Evolutionary conservation across 37 sponge, comb jelly and placozoan species (phyloP), one percentile per base, ranked within the genome.

Genomic region (Cliona cf. orientalis): DNA sequence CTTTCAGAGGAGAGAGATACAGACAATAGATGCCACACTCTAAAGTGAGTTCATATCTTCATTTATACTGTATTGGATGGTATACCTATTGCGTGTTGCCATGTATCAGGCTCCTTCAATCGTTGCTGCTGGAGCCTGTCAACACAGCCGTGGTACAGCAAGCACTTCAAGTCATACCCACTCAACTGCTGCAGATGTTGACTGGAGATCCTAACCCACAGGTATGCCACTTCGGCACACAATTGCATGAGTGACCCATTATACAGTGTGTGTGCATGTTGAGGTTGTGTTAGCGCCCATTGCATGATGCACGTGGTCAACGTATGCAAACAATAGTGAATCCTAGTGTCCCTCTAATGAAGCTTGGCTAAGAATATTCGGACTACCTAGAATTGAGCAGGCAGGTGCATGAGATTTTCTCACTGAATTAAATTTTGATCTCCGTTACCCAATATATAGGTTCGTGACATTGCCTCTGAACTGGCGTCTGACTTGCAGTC

Each of bases 61-160:
- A 61, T 5, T 61, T 12, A 31, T 61, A 61, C 28, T 23, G 62
- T 61, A 12, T 31, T 23, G 56, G 19, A 53, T 53, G 56, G 17
- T 21, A 21, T 12, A 53, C 12, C 12, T 21, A 53, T 12, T 53
- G 56, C 19, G 56, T 59, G 23, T 59, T 59, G 14, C 2, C 5
- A 43, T 32, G 23, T 36, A 6, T 12, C 57, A 92, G 91, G 42
- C 57, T 94, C 36, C 40, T 94, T 37, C 94, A 94, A 66, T 94
- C 94, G 0, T 34, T 94, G 35, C 49, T 90, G 1, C 69, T 94
- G 17, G 94, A 94, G 46, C 84, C 87, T 19, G 79, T 61, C n/a
- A 90, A 38, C 69, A 68, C 80, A 66, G 53, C 38, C 12, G 57
- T 90, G 56, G 61, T 82, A 32, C 87, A 90, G 36, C 84, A 81